Base-by-base conservation (phyloP, 1,140 invertebrate species). In the Ceratosolen solmsi region DNA sequence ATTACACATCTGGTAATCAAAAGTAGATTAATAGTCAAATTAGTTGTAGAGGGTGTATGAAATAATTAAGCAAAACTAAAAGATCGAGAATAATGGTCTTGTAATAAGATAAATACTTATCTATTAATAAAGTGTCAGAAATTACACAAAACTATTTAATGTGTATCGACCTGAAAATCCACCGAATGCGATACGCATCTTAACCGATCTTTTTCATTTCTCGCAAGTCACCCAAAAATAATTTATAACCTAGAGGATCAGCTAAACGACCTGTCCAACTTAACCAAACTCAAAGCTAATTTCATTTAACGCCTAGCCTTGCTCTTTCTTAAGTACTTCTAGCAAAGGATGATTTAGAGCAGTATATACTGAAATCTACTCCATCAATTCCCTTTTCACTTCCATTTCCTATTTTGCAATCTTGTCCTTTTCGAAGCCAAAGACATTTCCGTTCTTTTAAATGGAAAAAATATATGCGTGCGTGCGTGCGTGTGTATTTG, bases 271-370 rank as follows among this genome's bases (percentile, higher is more conserved):
- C 86, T 86, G 85, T 84, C 86, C 85, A 84, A 89, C 86, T 89
- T 86, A 85, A 89, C 89, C 89, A 90, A 90, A 88, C 85, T 86
- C 84, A 86, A 86, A 85, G 86, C 87, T 90, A 90, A 90, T 90
- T 90, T 90, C 89, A 88, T 90, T 90, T 89, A 89, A 88, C 89
- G 86, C 89, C 87, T 79, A 74, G 75, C 76, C 82, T 82, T 54
- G 80, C 25, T 27, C 20, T 36, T 38, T 30, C 56, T 80, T 80
- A 80, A 80, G 84, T 71, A 73, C 82, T 82, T 84, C 60, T 84
- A 81, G 83, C 83, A 56, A 84, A 82, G 86, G 85, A 87, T 84
- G 85, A 87, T 88, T 82, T 82, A 82, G 56, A 70, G 46, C 33
- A 25, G 80, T 74, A 41, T 74, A 30, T 49, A 71, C 51, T 77